Evolutionary conservation across 2,113 vertebrate genomes (phyloP).

Genomic region (Sebastes schlegelii): DNA sequence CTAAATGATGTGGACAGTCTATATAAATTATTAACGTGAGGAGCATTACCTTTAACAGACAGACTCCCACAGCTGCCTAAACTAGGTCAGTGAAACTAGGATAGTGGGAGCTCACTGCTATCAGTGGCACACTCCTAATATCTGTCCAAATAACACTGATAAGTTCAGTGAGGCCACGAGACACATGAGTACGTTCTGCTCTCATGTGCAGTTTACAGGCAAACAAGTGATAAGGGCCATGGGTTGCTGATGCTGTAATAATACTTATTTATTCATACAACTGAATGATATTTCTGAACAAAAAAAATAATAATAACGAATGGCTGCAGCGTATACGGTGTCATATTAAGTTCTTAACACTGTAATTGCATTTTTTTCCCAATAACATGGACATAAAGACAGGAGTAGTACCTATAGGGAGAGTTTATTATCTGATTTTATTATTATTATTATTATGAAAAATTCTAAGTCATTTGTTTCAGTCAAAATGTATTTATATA

Average conservation of each 20-base stretch:
- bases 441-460: too few relatives aligned
- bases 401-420: not conserved
- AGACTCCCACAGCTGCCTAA: slow-evolving; percentile 54
- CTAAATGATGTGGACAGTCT: slow-evolving; percentile 34
- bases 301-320: not conserved
- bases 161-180: not conserved
- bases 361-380: not conserved
- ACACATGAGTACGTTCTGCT: slow-evolving; percentile 2
- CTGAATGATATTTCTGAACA: not conserved
- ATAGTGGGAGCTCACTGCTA: slow-evolving; percentile 26
- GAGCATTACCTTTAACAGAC: slow-evolving; percentile 38
- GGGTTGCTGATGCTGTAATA: not conserved
- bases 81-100: slow-evolving; percentile 61
- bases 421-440: not conserved
- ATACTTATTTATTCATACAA: not conserved
- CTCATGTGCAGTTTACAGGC: not conserved
- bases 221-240: slow-evolving; percentile 3
- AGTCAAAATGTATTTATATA: not conserved
- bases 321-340: not conserved
- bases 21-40: slow-evolving; percentile 59
- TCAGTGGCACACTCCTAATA: slow-evolving; percentile 46
- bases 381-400: too few relatives aligned
- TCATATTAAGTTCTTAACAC: not conserved
- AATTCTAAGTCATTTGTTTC: not conserved
- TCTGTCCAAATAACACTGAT: slow-evolving; percentile 42